Evolutionary conservation across 2,888 invertebrate species (phyloP).

Genomic region (Acanthosepion pharaonis): DNA sequence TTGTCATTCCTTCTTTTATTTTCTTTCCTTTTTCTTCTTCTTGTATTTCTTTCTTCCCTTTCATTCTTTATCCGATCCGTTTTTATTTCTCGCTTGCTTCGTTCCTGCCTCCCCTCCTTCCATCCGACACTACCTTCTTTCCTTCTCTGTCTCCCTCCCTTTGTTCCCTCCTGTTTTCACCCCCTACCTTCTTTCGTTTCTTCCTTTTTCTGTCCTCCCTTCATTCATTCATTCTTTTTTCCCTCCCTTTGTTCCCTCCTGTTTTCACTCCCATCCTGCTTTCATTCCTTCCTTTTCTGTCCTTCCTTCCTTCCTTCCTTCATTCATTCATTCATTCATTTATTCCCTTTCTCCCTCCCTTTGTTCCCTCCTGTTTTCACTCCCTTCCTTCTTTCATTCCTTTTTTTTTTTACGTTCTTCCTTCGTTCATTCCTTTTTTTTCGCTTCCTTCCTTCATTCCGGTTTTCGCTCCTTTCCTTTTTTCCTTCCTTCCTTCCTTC

Average conservation of each 20-base stretch:
- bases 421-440: too few species aligned
- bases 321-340: too few species aligned
- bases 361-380: background rate
- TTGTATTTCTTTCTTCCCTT: too few species aligned
- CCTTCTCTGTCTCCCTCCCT: background rate
- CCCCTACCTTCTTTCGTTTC: background rate
- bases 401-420: background rate
- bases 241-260: background rate
- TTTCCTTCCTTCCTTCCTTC: too few species aligned
- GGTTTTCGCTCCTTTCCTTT: too few species aligned
- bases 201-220: background rate
- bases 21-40: too few species aligned
- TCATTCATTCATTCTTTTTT: background rate
- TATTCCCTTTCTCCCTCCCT: background rate
- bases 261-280: background rate
- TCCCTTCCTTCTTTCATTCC: background rate
- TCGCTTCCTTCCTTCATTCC: too few species aligned
- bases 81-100: too few species aligned
- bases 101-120: too few species aligned
- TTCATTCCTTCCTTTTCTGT: background rate
- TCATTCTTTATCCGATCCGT: too few species aligned
- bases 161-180: background rate
- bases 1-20: too few species aligned
- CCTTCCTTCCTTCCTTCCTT: background rate
- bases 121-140: background rate